phyloP scores from a whole-genome alignment of 2,113 vertebrate genomes.

The Xyliphius kryptos region DNA sequence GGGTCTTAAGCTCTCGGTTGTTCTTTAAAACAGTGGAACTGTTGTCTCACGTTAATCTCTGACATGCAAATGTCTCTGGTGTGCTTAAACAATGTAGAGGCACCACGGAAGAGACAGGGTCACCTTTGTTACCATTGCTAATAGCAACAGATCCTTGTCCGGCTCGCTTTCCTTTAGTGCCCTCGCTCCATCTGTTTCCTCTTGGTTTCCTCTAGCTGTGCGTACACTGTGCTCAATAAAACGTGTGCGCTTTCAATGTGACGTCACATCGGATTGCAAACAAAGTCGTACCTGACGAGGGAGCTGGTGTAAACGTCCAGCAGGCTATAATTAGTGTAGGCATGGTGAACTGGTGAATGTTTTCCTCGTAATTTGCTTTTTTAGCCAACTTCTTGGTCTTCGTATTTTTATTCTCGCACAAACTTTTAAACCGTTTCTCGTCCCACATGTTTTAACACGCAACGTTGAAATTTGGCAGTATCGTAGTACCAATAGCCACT shows the following conservation, averaged over 20 bases:
- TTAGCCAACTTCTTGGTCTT: too few species aligned
- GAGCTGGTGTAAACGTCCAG: too few species aligned
- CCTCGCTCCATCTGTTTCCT: constrained; percentile 19
- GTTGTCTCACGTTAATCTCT: constrained; percentile 54
- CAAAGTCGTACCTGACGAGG: too few species aligned
- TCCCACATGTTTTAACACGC: too few species aligned
- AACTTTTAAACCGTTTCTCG: too few species aligned
- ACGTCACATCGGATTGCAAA: too few species aligned
- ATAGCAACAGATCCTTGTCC: constrained; percentile 13
- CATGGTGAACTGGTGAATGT: too few species aligned
- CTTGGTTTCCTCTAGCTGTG: neutral
- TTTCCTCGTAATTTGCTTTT: too few species aligned
- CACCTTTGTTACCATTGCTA: constrained; percentile 54
- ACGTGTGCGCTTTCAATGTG: neutral
- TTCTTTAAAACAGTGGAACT: constrained; percentile 46
- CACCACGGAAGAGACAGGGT: constrained; percentile 42
- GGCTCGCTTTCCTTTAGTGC: neutral
- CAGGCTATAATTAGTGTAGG: too few species aligned
- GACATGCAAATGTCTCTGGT: constrained; percentile 55
- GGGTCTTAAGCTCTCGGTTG: constrained; percentile 28
- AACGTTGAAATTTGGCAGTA: too few species aligned
- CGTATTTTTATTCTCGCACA: too few species aligned
- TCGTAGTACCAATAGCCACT: too few species aligned
- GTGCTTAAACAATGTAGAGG: constrained; percentile 29
- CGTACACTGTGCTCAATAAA: constrained; percentile 5